Evolutionary conservation across 2,113 vertebrate genomes (phyloP), one percentile per base, ranked within the genome.

Genomic region (Urocitellus parryii): DNA sequence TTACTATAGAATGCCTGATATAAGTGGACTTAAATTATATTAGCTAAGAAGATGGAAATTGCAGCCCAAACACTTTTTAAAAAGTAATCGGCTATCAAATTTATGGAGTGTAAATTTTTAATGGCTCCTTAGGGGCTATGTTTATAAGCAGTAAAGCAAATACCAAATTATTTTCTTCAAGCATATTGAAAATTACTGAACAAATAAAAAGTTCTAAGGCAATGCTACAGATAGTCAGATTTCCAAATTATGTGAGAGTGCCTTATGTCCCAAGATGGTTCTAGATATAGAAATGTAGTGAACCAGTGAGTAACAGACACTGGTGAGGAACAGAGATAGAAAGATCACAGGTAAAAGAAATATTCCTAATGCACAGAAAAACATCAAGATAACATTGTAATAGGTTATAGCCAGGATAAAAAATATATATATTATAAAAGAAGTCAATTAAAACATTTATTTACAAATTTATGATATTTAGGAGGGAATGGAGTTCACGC

Each of bases 81-180:
- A 91, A 93, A 86, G 34, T 80, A 96, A 94, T 91, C 63, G 91
- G 0, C 94, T 82, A 86, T 96, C 68, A 96, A 96, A 94, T 96
- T 93, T 95, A 91, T 80, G 79, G 82, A n/a, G 37, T 96, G 89
- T 92, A 56, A 89, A 93, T 34, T 93, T 96, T 89, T 96, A 95
- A 97, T 89, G 37, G 39, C 37, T 78, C 78, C 89, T 93, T 77
- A 48, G 82, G 63, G 74, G 24, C 48, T 94, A 16, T 58, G 68
- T 94, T 96, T 94, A 92, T 89, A 95, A 87, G 78, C 61, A 91
- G n/a, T 92, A 96, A 94, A 96, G 56, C 86, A 97, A 96, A 96
- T 89, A 91, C 25, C n/a, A 95, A 95, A 95, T 97, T 91, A 96
- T 97, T 96, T 96, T 86, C 90, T 89, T 93, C n/a, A 93, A 96